Evolutionary conservation across 1,140 invertebrate species (phyloP), one percentile per base, ranked within the genome.

Genomic region (Notospermus geniculatus): DNA sequence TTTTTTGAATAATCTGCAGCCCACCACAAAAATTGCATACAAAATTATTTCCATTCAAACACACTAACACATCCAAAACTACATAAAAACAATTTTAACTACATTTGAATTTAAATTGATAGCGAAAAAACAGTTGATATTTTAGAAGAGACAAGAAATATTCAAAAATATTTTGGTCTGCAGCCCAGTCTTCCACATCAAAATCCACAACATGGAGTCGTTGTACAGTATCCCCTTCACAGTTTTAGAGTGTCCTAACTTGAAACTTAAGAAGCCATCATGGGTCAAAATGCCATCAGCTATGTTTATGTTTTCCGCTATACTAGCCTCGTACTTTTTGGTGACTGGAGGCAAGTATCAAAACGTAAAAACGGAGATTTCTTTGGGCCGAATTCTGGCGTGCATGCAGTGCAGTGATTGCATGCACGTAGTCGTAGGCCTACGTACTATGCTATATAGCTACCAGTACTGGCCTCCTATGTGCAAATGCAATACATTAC

Each of bases 271-370:
- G 73, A 89, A 86, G 70, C 93, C 93, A 57, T 88, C 90, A 86
- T 96, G 93, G 92, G 79, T 97, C 36, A 88, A 90, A 45, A 87
- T 91, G 81, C 96, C 96, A 0, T 95, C 92, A 53, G 88, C 94
- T 25, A 98, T 97, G 92, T 86, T 89, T 63, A 90, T 96, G 62
- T 98, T 96, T 82, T 86, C 91, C 15, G 82, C 95, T 55, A 89
- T 98, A 39, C 81, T 98, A 39, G 80, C 93, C 23, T 97, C 95
- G 2, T 99, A 99, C 81, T 99, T 99, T 83, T 83, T 99, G 64
- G 95, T 99, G 41, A 98, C 95, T 57, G 96, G 95, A 87, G 95
- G 95, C 95, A 70, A 66, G 58, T 57, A 15, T 36, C n/a, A 36
- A 36, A 36, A 36, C 32, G 15, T 36, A 7, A 7, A 7, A 36